These are phyloP conservation scores for Aplocera efformata DNA, from an alignment of 2,888 invertebrate species.

Conservation along the genomic window DNA sequence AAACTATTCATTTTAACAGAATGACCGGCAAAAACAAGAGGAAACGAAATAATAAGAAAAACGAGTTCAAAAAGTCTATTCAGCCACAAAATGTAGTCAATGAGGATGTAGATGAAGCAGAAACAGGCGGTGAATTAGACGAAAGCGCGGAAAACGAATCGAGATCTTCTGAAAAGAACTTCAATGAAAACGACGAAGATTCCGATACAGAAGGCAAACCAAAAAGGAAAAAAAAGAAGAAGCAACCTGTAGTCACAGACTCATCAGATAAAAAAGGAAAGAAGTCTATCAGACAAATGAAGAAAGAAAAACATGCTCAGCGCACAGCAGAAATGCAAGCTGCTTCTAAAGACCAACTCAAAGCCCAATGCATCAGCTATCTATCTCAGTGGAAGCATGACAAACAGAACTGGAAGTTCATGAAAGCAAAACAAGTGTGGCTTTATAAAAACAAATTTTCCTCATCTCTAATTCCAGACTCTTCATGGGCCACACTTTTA, in stretches of 20 bases:
- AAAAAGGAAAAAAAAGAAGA: constrained; percentile 59
- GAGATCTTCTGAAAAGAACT: constrained; percentile 28
- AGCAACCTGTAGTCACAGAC: constrained; percentile 41
- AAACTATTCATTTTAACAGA: background rate
- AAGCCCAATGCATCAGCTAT: constrained; percentile 83
- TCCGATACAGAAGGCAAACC: constrained; percentile 52
- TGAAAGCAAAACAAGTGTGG: constrained; percentile 89
- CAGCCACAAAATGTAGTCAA: constrained; percentile 8
- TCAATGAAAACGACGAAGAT: constrained; percentile 38
- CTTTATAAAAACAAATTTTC: constrained; percentile 85
- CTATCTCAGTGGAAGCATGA: constrained; percentile 87
- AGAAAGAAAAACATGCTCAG: constrained; percentile 82
- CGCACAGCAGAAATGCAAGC: constrained; percentile 77
- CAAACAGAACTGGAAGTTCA: constrained; percentile 88
- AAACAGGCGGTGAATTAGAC: constrained; percentile 26
- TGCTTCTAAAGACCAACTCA: constrained; percentile 75
- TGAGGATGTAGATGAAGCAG: constrained; percentile 21
- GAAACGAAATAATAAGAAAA: constrained; percentile 40
- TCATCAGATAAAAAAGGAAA: constrained; percentile 61
- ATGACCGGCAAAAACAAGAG: constrained; percentile 49
- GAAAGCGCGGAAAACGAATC: constrained; percentile 26
- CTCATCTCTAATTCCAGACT: constrained; percentile 77
- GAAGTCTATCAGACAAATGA: constrained; percentile 83
- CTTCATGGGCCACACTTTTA: constrained; percentile 83
- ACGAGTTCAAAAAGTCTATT: constrained; percentile 25